Evolutionary conservation across 2,113 vertebrate species (phyloP), one percentile per base, ranked within the genome.

Genomic region (Orycteropus afer): DNA sequence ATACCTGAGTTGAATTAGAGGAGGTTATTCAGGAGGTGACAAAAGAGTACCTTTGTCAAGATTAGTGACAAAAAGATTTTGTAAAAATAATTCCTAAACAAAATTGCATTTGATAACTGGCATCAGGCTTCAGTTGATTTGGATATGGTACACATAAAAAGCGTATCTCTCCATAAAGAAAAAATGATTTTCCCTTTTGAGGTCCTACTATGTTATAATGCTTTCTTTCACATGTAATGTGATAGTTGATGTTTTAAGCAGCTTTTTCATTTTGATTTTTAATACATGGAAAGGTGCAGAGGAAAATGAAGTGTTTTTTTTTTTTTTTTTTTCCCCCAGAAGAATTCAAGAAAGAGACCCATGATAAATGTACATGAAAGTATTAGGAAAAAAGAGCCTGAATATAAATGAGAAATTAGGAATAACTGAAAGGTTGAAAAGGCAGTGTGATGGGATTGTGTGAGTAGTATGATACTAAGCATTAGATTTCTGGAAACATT

Each of bases 371-470:
- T 37, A 12, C 23, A 20, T 47, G 47, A 40, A 74, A 86, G 4
- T 88, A 32, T 78, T 69, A 89, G 74, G 45, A 51, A 81, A 40
- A 86, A 37, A 11, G 15, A 29, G 0, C 7, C 34, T 92, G 63
- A 76, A 49, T 90, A 65, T 89, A 76, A 85, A 88, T 76, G 86
- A 89, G 87, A 96, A 90, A 93, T 92, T 73, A 59, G 45, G 47
- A 89, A 27, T 42, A 37, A 51, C 2, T 40, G 27, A 73, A 65
- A 91, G 83, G 20, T 67, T 32, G 61, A 9, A 81, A 55, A 77
- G 51, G n/a, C 23, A 34, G 37, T n/a, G 8, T 1, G 34, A n/a
- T 32, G 42, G 18, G 42, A 5, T 40, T 25, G 18, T 8, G 34
- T 32, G 23, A 51, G 51, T 17, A 81, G 22, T 29, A 2, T 32